These are phyloP conservation scores for Thryonomys swinderianus DNA, from an alignment of 2,113 vertebrate species.

Conservation along the genomic window DNA sequence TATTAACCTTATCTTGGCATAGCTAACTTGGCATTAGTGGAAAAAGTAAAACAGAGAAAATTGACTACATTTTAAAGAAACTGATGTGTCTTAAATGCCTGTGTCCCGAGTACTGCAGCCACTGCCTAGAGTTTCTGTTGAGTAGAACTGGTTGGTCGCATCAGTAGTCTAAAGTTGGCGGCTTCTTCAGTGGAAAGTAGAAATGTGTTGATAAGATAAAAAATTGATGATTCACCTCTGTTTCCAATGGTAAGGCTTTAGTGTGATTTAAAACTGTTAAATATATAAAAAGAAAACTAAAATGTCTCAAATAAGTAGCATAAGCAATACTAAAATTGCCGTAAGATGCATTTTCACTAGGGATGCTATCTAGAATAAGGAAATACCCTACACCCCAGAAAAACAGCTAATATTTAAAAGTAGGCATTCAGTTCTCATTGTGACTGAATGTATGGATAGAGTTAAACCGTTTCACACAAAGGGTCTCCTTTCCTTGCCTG, in stretches of 20 bases:
- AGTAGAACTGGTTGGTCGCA: background rate
- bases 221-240: background rate
- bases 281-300: constrained; percentile 13
- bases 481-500: background rate
- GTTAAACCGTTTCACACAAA: background rate
- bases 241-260: constrained; percentile 18
- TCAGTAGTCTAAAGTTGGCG: background rate
- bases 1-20: background rate
- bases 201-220: background rate
- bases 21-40: background rate
- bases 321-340: background rate
- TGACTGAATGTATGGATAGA: background rate
- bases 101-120: background rate
- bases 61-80: background rate
- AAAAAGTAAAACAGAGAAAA: constrained; percentile 17
- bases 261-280: constrained; percentile 22
- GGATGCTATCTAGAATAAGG: background rate
- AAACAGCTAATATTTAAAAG: background rate
- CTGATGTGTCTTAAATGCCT: background rate
- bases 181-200: constrained; percentile 29
- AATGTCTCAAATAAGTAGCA: background rate
- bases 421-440: background rate
- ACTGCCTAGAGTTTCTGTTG: background rate
- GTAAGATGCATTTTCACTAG: background rate
- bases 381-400: background rate